Evolutionary conservation across 2,113 vertebrate genomes (phyloP).

Genomic region (Tupaia tana): DNA sequence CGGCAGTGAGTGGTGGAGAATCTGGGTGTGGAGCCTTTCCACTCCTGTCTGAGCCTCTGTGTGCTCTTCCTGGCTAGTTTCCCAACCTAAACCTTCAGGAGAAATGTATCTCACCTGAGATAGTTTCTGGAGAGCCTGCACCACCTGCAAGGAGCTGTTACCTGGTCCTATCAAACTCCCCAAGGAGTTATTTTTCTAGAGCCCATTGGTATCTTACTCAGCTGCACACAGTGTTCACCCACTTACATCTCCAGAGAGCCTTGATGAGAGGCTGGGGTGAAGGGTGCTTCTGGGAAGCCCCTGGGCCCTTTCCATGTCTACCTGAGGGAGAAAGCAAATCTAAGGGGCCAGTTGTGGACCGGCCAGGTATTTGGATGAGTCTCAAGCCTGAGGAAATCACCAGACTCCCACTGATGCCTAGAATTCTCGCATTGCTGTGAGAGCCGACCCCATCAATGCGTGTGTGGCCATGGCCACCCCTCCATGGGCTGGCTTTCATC

Average conservation of each 20-base stretch:
- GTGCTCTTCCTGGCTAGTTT: neutral
- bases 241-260: neutral
- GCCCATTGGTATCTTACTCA: neutral
- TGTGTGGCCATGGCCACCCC: neutral
- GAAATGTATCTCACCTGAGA: neutral
- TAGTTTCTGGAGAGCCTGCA: neutral
- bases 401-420: neutral
- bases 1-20: no score
- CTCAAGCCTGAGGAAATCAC: neutral
- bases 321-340: neutral
- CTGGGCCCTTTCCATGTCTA: neutral
- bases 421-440: neutral
- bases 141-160: neutral
- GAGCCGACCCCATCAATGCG: neutral
- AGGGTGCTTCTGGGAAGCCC: neutral
- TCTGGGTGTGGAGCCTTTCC: neutral
- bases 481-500: no score
- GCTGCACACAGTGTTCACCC: neutral
- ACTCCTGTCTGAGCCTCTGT: neutral
- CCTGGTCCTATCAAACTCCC: neutral
- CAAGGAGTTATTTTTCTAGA: neutral
- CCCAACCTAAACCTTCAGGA: neutral
- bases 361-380: neutral
- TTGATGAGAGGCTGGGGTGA: neutral
- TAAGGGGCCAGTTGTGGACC: neutral